Percentiles rank a stretch among this genome's conserved stretches.
Evolutionary conservation across 2,113 vertebrate species (phyloP).

Genomic region (Anguilla rostrata): DNA sequence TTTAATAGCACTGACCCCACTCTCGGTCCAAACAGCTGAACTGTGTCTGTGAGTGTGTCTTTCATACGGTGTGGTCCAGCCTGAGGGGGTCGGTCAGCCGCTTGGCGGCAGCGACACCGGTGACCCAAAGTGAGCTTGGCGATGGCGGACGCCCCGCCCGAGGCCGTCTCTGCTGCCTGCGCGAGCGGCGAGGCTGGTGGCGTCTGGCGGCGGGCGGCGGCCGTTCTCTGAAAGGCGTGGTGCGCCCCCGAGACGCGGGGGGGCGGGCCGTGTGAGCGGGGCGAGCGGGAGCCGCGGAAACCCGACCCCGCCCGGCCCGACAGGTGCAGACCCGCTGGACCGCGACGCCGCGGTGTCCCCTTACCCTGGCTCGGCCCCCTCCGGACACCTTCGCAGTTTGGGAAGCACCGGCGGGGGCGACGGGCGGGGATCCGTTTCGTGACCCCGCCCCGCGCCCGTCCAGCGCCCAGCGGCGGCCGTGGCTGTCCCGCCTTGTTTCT

Average conservation of each 20-base stretch:
- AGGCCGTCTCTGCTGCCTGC: not conserved
- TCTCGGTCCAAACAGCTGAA: not conserved
- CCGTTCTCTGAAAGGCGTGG: not conserved
- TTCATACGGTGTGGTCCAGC: too few species aligned
- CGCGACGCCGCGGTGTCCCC: slow-evolving; percentile 24
- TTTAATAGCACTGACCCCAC: not conserved
- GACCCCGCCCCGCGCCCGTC: not conserved
- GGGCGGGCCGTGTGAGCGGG: slow-evolving; percentile 10
- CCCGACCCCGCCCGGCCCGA: slow-evolving; percentile 26
- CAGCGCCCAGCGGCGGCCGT: not conserved
- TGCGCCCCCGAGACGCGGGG: not conserved
- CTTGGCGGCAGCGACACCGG: not conserved
- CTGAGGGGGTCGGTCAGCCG: not conserved
- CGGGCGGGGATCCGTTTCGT: not conserved
- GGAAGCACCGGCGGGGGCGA: not conserved
- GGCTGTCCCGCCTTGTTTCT: not conserved
- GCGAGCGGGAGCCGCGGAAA: slow-evolving; percentile 38
- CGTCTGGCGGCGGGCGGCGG: not conserved
- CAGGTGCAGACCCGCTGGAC: slow-evolving; percentile 36
- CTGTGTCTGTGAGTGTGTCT: not conserved
- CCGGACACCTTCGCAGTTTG: not conserved
- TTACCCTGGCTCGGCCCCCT: slow-evolving; percentile 15
- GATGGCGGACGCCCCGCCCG: too few species aligned
- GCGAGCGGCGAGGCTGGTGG: too few species aligned
- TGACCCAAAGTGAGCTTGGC: not conserved